Evolutionary conservation across 1,140 invertebrate species (phyloP).

Genomic region (Ridgeia piscesae): DNA sequence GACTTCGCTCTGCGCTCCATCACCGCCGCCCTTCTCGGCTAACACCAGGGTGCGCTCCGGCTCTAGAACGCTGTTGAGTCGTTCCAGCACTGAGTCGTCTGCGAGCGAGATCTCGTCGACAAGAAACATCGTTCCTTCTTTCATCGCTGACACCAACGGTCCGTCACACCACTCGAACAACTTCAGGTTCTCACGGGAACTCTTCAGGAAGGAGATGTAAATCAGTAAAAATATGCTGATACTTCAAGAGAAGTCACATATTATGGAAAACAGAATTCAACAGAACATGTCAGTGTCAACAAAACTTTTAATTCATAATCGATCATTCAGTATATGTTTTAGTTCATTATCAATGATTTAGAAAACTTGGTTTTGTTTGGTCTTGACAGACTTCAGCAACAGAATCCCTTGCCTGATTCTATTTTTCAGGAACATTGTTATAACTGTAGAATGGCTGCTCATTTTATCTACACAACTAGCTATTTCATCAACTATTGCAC

Average conservation of each 20-base stretch:
- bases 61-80: slow-evolving; percentile 95
- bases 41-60: slow-evolving; percentile 87
- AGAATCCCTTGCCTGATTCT: no score
- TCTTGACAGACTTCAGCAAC: no score
- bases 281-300: no score
- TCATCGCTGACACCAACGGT: slow-evolving; percentile 89
- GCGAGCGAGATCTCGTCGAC: slow-evolving; percentile 99
- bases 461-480: no score
- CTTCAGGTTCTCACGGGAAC: slow-evolving; percentile 48
- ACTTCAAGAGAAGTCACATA: not conserved
- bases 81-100: slow-evolving; percentile 96
- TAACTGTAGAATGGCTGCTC: no score
- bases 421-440: no score
- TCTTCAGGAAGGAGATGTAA: not conserved
- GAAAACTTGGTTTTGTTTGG: no score
- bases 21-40: slow-evolving; percentile 73
- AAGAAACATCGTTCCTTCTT: slow-evolving; percentile 82
- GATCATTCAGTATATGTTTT: no score
- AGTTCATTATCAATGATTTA: no score
- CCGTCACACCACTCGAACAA: slow-evolving; percentile 99
- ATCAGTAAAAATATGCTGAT: not conserved
- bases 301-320: no score
- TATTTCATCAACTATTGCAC: no score
- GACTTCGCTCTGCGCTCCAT: slow-evolving; percentile 36
- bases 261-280: not conserved